A percentile compares a stretch with the other conserved stretches of the same genome.
These are phyloP conservation scores for Agrochola lota DNA, from an alignment of 2,888 invertebrate species.

Conservation along the genomic window DNA sequence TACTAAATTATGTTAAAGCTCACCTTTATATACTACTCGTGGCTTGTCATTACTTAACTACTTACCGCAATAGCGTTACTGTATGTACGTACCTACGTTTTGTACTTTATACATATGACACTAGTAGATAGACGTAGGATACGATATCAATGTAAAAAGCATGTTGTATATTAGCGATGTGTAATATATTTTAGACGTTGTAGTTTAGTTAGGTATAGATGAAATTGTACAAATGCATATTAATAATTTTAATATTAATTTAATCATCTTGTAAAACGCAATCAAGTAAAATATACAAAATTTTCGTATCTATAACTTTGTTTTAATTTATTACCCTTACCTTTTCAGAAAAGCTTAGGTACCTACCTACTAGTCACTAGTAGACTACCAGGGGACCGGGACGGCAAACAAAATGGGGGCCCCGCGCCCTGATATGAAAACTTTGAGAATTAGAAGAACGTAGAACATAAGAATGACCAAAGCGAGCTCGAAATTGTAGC, in stretches of 20 bases:
- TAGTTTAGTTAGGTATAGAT: slow-evolving; percentile 89
- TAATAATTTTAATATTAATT: slow-evolving; percentile 88
- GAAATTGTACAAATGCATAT: slow-evolving; percentile 90
- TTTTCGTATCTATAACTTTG: slow-evolving; percentile 83
- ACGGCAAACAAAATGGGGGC: no score
- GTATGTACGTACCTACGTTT: slow-evolving; percentile 74
- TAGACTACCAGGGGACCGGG: no score
- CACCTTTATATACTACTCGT: slow-evolving; percentile 68
- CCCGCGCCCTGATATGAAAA: no score
- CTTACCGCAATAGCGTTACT: slow-evolving; percentile 71
- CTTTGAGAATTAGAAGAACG: no score
- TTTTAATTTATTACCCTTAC: slow-evolving; percentile 65
- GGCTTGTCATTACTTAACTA: slow-evolving; percentile 74
- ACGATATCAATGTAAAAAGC: slow-evolving; percentile 87
- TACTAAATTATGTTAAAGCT: slow-evolving; percentile 72
- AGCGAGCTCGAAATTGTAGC: neutral
- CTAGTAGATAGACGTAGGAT: slow-evolving; percentile 79
- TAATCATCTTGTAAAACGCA: slow-evolving; percentile 90
- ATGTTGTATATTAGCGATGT: slow-evolving; percentile 88
- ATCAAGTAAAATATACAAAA: slow-evolving; percentile 90
- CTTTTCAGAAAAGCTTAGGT: neutral
- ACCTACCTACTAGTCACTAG: neutral
- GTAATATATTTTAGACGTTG: slow-evolving; percentile 88
- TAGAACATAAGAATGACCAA: neutral
- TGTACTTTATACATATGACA: slow-evolving; percentile 81